phyloP scores from a whole-genome alignment of 2,797 vertebrate species.

The Pangasius sanitwongsei region DNA sequence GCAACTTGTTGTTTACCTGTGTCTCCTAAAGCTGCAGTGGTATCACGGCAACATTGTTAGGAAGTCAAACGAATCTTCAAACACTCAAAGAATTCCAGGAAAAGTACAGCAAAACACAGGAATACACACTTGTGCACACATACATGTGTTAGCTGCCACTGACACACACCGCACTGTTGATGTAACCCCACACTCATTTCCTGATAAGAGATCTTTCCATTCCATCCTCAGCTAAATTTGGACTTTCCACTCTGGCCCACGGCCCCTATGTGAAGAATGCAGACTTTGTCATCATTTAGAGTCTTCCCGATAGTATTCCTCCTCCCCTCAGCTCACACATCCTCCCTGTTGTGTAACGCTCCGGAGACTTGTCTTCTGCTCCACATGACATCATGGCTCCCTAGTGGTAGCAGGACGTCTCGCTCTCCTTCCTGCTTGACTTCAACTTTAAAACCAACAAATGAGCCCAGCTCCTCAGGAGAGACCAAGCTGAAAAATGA shows the following conservation, averaged over 20 bases:
- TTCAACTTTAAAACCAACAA: conserved; percentile 18
- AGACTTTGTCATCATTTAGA: conserved; percentile 70
- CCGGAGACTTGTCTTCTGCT: conserved; percentile 67
- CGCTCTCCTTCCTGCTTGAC: conserved; percentile 19
- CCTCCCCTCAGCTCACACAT: conserved; percentile 51
- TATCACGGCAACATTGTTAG: conserved; percentile 14
- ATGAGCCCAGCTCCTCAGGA: not conserved
- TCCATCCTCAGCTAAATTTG: conserved; percentile 72
- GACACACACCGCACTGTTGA: conserved; percentile 41
- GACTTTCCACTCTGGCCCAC: conserved; percentile 63
- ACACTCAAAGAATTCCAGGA: conserved; percentile 54
- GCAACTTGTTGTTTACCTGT: not conserved
- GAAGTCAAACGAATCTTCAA: conserved; percentile 37
- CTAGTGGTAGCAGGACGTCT: conserved; percentile 34
- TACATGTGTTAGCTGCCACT: conserved; percentile 21
- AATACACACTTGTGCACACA: conserved; percentile 39
- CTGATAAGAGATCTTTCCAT: conserved; percentile 74
- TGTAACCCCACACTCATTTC: conserved; percentile 63
- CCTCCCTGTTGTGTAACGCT: conserved; percentile 71
- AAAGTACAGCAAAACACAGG: conserved; percentile 56
- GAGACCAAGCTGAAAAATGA: not conserved
- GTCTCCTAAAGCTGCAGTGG: not conserved
- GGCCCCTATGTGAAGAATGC: conserved; percentile 69
- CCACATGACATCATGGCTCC: conserved; percentile 69
- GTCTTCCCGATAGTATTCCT: conserved; percentile 57